These are phyloP conservation scores for Protonibea diacanthus DNA, from an alignment of 2,797 vertebrate species.

Conservation along the genomic window DNA sequence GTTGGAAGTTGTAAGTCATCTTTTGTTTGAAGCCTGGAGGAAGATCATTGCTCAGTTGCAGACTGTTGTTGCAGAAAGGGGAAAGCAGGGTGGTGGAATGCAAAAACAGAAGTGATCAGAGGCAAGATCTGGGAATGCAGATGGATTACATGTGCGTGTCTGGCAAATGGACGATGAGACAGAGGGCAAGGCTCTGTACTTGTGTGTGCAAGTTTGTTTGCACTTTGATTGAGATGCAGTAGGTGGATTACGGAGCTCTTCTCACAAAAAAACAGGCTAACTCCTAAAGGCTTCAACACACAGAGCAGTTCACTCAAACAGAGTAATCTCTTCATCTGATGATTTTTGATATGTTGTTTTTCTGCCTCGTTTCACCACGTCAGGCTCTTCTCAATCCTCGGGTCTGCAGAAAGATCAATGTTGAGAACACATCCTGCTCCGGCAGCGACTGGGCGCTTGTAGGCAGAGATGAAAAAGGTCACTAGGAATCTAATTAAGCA, in stretches of 20 bases:
- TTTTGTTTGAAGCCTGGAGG: conserved; percentile 57
- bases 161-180: conserved; percentile 60
- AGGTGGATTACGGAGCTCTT: conserved; percentile 73
- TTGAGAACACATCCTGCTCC: conserved; percentile 77
- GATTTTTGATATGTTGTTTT: conserved; percentile 81
- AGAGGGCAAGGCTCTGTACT: conserved; percentile 46
- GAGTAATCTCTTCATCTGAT: conserved; percentile 82
- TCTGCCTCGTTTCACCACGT: conserved; percentile 72
- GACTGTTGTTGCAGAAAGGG: conserved; percentile 33
- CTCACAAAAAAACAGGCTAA: conserved; percentile 53
- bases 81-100: conserved; percentile 30
- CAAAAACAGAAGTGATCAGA: conserved; percentile 40
- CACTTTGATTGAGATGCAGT: conserved; percentile 67
- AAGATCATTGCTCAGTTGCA: conserved; percentile 50
- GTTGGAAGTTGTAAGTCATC: conserved; percentile 53
- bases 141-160: conserved; percentile 67
- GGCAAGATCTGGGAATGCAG: conserved; percentile 40
- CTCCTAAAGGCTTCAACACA: conserved; percentile 67
- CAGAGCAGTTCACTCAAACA: conserved; percentile 68
- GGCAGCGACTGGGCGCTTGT: conserved; percentile 68
- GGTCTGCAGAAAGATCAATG: conserved; percentile 82
- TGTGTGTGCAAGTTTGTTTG: conserved; percentile 62
- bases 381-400: conserved; percentile 71
- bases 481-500: conserved; percentile 84
- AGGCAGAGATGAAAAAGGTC: conserved; percentile 82